phyloP scores from a whole-genome alignment of 2,888 invertebrate genomes.

The Macaria liturata region DNA sequence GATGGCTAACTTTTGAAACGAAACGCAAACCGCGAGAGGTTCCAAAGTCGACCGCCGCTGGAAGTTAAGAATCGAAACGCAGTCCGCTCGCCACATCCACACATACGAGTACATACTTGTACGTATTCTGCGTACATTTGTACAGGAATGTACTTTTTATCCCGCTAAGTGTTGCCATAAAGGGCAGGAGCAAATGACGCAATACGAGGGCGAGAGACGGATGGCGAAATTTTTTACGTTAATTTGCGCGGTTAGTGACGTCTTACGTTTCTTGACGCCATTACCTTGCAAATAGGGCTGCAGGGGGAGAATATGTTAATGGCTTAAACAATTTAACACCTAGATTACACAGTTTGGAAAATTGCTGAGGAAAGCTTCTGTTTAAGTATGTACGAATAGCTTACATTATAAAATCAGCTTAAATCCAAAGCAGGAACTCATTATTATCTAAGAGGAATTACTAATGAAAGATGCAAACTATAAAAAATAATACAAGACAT shows the following conservation, averaged over 20 bases:
- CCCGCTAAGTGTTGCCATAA: conserved; percentile 73
- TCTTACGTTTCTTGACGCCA: conserved; percentile 67
- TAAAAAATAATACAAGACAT: no score
- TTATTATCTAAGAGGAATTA: no score
- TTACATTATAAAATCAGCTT: no score
- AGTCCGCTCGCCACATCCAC: no score
- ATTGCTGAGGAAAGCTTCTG: no score
- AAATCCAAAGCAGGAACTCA: no score
- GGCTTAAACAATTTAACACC: not conserved
- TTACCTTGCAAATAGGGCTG: conserved; percentile 44
- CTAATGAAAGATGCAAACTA: no score
- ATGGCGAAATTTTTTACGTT: conserved; percentile 83
- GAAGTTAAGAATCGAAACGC: no score
- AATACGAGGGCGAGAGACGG: conserved; percentile 62
- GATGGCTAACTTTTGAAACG: conserved; percentile 1
- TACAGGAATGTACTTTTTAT: conserved; percentile 69
- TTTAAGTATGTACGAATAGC: no score
- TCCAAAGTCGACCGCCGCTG: not conserved
- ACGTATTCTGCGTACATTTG: not conserved
- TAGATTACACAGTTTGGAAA: no score
- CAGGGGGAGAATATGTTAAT: conserved; percentile 43
- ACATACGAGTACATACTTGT: no score
- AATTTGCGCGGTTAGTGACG: conserved; percentile 79
- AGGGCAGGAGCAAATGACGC: conserved; percentile 73
- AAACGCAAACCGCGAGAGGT: conserved; percentile 15